phyloP scores from a whole-genome alignment of 2,113 vertebrate species.

The Corvus hawaiiensis region DNA sequence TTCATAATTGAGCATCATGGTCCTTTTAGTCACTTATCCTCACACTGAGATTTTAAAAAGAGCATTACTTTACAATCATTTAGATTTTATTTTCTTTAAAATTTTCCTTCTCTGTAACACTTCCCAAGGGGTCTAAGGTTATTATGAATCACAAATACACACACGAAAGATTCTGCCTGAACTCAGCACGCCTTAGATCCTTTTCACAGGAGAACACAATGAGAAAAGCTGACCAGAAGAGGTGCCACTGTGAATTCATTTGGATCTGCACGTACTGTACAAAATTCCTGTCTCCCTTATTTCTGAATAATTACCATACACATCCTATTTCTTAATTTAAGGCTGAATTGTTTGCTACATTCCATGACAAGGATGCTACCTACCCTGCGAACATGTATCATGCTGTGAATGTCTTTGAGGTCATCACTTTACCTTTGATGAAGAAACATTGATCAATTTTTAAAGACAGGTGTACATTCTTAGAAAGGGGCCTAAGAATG shows the following conservation, averaged over 20 bases:
- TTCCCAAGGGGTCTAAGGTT: not conserved
- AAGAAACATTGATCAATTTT: not conserved
- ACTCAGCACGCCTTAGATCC: not conserved
- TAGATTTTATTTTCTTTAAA: not conserved
- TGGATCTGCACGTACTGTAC: not conserved
- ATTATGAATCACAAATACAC: not conserved
- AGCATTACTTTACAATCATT: not conserved
- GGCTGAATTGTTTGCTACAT: not conserved
- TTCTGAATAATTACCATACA: not conserved
- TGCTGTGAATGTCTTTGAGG: not conserved
- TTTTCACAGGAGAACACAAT: not conserved
- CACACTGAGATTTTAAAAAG: not conserved
- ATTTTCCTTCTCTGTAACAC: not conserved
- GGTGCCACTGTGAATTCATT: not conserved
- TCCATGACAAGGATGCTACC: not conserved
- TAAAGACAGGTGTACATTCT: not conserved
- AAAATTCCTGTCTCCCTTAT: not conserved
- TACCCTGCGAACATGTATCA: not conserved
- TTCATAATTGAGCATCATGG: not conserved
- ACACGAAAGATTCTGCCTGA: not conserved
- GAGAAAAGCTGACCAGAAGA: not conserved
- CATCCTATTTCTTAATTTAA: not conserved
- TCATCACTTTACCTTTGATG: not conserved
- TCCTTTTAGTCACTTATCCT: not conserved
- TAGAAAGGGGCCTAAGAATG: not conserved